A percentile compares a stretch with the other conserved stretches of the same genome.
phyloP scores from a whole-genome alignment of 92 coral and sea anemone genomes.

The Epizoanthus illoricatus region DNA sequence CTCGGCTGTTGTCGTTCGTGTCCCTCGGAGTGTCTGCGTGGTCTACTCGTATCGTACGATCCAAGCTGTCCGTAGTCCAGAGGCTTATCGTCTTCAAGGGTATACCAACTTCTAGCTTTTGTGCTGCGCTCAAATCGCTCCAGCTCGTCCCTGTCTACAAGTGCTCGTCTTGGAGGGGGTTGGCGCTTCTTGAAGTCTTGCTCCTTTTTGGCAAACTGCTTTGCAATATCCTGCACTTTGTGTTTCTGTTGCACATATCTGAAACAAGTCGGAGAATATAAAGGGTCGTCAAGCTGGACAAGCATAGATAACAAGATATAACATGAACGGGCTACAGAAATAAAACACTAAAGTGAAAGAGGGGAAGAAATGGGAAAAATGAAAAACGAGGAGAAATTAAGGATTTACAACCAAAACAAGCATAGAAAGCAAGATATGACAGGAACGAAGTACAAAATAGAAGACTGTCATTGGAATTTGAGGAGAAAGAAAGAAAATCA shows the following conservation, averaged over 20 bases:
- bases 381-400: too few relatives aligned
- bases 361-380: too few relatives aligned
- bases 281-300: not conserved
- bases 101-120: constrained; percentile 62
- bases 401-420: too few relatives aligned
- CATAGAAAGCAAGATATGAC: too few relatives aligned
- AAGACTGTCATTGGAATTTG: too few relatives aligned
- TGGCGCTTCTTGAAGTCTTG: constrained; percentile 56
- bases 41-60: constrained; percentile 26
- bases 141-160: constrained; percentile 79
- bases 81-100: constrained; percentile 43
- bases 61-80: constrained; percentile 23
- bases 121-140: constrained; percentile 66
- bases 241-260: constrained; percentile 38
- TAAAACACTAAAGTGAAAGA: not conserved
- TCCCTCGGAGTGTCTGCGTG: constrained; percentile 33
- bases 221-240: constrained; percentile 66
- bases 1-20: not conserved
- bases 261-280: not conserved
- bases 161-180: constrained; percentile 66
- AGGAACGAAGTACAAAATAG: too few relatives aligned
- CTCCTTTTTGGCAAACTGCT: constrained; percentile 57
- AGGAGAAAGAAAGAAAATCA: too few relatives aligned
- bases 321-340: not conserved
- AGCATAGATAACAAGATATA: not conserved